Percentiles rank a stretch among this genome's conserved stretches.
phyloP scores from a whole-genome alignment of 2,888 invertebrate genomes.

The Eumacrocentrus americanus region DNA sequence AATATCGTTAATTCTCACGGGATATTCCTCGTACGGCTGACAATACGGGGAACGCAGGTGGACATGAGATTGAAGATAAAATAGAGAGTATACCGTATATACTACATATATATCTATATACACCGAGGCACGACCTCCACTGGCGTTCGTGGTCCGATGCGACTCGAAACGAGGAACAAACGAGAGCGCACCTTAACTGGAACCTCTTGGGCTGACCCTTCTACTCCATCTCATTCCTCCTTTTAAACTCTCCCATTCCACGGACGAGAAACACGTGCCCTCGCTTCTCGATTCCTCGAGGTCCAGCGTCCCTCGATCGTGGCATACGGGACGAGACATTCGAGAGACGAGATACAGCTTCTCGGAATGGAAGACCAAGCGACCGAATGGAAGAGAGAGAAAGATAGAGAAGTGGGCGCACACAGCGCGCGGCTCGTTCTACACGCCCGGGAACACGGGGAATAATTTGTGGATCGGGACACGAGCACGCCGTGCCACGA shows the following conservation, averaged over 20 bases:
- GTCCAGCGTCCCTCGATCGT: conserved; percentile 47
- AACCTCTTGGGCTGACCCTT: conserved; percentile 36
- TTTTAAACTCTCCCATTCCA: conserved; percentile 18
- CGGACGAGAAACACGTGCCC: conserved; percentile 20
- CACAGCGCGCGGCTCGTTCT: conserved; percentile 31
- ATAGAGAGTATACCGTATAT: not conserved
- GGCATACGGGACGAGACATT: conserved; percentile 53
- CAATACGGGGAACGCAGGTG: conserved; percentile 60
- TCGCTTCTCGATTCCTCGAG: conserved; percentile 5
- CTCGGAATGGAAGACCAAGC: conserved; percentile 13
- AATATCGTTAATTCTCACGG: too few relatives aligned
- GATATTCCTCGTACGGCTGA: conserved; percentile 40
- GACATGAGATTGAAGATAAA: conserved; percentile 41
- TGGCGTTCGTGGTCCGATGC: conserved; percentile 32
- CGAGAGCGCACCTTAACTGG: conserved; percentile 57
- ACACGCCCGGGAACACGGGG: conserved; percentile 50
- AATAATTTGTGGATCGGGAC: conserved; percentile 58
- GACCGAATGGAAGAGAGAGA: not conserved
- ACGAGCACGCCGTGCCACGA: conserved; percentile 40
- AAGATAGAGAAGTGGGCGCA: conserved; percentile 21
- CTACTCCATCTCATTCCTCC: conserved; percentile 26
- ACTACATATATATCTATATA: conserved; percentile 19
- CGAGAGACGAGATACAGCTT: conserved; percentile 38
- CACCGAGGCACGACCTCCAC: conserved; percentile 38
- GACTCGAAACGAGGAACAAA: conserved; percentile 59